Conservation (phyloP, 2,113 vertebrate genomes). For the Oreocharis arfaki region DNA sequence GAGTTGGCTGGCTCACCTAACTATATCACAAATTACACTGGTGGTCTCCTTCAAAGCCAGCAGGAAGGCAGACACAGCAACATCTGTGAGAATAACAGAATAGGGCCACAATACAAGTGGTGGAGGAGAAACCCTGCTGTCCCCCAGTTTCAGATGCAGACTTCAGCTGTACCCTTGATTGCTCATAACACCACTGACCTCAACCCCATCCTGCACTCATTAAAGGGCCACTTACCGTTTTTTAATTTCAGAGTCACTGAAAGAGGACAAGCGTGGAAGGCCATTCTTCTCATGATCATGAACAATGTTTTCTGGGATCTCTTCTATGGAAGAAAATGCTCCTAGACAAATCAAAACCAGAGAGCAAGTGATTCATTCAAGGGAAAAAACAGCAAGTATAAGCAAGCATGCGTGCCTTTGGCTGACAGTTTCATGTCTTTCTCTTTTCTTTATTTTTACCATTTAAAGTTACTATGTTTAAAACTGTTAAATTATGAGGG, state of each 20-base stretch:
- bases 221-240: slow-evolving; percentile 73
- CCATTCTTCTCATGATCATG: slow-evolving; percentile 96
- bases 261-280: slow-evolving; percentile 90
- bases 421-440: background rate
- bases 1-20: background rate
- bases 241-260: slow-evolving; percentile 81
- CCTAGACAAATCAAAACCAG: slow-evolving; percentile 67
- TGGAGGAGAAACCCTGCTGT: background rate
- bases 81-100: background rate
- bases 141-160: background rate
- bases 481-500: background rate
- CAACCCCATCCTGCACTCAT: background rate
- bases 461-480: background rate
- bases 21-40: background rate
- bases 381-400: background rate
- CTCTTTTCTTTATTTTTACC: background rate
- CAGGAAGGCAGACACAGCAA: background rate
- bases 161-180: background rate
- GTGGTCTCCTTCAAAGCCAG: background rate
- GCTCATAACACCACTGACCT: background rate
- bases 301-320: slow-evolving; percentile 92
- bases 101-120: background rate
- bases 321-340: slow-evolving; percentile 86
- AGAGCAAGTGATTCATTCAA: background rate
- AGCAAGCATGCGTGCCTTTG: background rate